Evolutionary conservation across 1,140 invertebrate species (phyloP).

Genomic region (Sitobion miscanthi): DNA sequence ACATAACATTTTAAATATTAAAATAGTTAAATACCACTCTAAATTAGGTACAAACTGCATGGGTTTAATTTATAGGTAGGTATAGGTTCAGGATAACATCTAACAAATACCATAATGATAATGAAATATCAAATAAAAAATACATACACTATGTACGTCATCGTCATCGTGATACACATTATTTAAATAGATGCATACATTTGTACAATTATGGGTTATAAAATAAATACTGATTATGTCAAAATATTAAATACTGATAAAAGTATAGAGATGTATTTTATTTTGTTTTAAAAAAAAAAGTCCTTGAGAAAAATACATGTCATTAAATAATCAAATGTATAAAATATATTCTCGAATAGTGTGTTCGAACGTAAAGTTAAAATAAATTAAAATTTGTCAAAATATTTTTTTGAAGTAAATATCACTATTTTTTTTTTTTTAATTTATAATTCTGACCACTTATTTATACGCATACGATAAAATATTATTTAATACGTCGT

Average conservation of each 20-base stretch:
- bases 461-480: neutral
- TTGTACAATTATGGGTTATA: neutral
- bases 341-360: neutral
- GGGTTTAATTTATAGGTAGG: neutral
- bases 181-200: neutral
- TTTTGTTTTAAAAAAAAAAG: neutral
- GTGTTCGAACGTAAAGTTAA: neutral
- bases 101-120: neutral
- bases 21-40: neutral
- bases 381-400: neutral
- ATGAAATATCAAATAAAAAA: neutral
- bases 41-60: neutral
- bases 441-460: neutral
- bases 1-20: neutral
- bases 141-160: neutral
- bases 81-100: neutral
- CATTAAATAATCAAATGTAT: neutral
- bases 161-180: neutral
- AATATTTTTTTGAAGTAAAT: neutral
- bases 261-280: neutral
- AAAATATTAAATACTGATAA: too few species aligned
- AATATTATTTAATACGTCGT: neutral
- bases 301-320: neutral
- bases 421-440: neutral
- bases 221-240: neutral